Base-by-base conservation (phyloP, 2,888 invertebrate genomes). In the Didymodactylos carnosus region DNA sequence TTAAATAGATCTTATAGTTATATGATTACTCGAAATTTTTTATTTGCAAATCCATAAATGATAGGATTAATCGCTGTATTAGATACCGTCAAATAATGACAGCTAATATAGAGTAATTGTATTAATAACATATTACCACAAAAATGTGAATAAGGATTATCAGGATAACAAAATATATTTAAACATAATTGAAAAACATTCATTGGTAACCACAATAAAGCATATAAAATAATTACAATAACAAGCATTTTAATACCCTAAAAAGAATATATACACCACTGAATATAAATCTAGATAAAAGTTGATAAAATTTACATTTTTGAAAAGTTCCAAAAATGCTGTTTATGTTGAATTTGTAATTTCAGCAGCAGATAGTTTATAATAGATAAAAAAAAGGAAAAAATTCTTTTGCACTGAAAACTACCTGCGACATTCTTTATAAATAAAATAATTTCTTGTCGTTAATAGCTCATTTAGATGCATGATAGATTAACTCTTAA, bases 1-100 rank as follows among this genome's bases (percentile, higher is more conserved):
- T 19, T 25, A 69, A 39, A 40, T 40, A 5, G 11, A 70, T 16
- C n/a, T n/a, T n/a, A n/a, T n/a, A n/a, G n/a, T n/a, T n/a, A n/a
- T n/a, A n/a, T n/a, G n/a, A n/a, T 40, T 40, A 70, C 70, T 16
- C 70, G 25, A 70, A 70, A 70, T n/a, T 40, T 25, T 19, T 27
- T 11, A 70, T 70, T 40, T 16, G 25, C 70, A 70, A 70, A 40
- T 4, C 70, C 70, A 70, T 70, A 70, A 23, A 70, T 70, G 10
- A 70, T 70, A 5, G 70, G 70, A 70, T 70, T 70, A 16, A 70
- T 40, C 11, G 41, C 39, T 70, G 70, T 70, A 70, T 70, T 70
- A 23, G 70, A 39, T 27, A 70, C 41, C 14, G 70, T 40, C 25
- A 70, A 40, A 39, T 25, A 70, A 27, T 70, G 70, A 40, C 11